Evolutionary conservation across 2,113 vertebrate genomes (phyloP).

Genomic region (Phoenicopterus ruber): DNA sequence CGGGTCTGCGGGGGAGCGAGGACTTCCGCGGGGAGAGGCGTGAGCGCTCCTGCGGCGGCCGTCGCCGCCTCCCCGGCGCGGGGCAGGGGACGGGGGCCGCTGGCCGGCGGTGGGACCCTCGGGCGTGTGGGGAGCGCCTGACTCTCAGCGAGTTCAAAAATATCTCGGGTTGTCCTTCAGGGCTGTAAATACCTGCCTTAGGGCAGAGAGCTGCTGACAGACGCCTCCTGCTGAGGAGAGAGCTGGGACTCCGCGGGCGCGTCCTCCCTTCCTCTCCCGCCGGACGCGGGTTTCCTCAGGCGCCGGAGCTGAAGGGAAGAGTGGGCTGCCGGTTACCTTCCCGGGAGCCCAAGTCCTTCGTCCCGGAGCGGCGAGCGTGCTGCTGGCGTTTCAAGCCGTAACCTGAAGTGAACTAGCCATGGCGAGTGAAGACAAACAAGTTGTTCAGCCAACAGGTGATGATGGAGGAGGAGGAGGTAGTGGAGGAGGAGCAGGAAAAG

Average conservation of each 20-base stretch:
- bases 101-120: background rate
- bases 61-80: background rate
- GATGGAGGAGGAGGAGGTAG: slow-evolving; percentile 29
- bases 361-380: background rate
- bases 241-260: slow-evolving; percentile 17
- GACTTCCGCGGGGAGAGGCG: background rate
- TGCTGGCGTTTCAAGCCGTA: background rate
- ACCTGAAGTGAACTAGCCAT: slow-evolving; percentile 38
- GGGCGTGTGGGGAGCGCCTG: background rate
- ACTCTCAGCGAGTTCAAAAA: too few relatives aligned
- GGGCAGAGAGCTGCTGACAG: background rate
- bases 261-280: background rate
- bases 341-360: background rate
- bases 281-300: background rate
- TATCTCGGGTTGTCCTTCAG: background rate
- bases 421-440: slow-evolving; percentile 69
- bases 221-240: background rate
- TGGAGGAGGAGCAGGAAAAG: slow-evolving; percentile 48
- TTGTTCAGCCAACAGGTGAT: slow-evolving; percentile 72
- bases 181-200: background rate
- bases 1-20: background rate
- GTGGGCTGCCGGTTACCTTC: background rate
- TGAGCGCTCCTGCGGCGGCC: background rate
- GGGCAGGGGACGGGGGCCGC: background rate
- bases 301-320: background rate